Evolutionary conservation across 37 sponge, comb jelly and placozoan genomes (phyloP), one percentile per base, ranked within the genome.

Genomic region (Tethya wilhelma): DNA sequence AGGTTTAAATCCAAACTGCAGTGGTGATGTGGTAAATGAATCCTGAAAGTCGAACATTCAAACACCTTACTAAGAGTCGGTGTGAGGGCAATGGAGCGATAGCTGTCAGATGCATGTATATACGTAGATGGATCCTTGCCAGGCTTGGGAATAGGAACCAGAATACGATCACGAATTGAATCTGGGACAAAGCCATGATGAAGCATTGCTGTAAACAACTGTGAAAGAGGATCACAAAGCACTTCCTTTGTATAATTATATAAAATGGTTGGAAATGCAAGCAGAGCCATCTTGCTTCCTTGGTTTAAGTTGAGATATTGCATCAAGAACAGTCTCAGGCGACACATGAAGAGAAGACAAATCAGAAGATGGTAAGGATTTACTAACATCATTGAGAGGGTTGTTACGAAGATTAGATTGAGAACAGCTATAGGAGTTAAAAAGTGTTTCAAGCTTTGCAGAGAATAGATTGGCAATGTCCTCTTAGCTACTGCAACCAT

Each of bases 151-250:
- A 69, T 69, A 17, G 70, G 70, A 7, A 69, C 70, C 12, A 69
- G 43, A 42, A 69, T 38, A 40, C 70, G 41, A 42, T 69, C 42
- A 2, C 70, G 42, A 40, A 69, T 7, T 11, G 70, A 2, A 9
- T 23, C 4, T 1, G 70, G 70, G 2, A 69, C 11, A 3, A 29
- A 4, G 23, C 70, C 74, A 53, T 73, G 74, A 12, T 34, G 31
- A 25, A 56, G 74, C 57, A 73, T 5, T 20, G 77, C 41, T 60
- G 77, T 76, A 29, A 76, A 76, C 29, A 76, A 62, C 0, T 2
- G 4, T 40, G 64, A 42, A 17, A 76, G 64, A 62, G 34, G 23
- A 4, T 33, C 5, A 5, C 12, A 23, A 17, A 76, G 1, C 2
- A 37, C 38, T 7, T 42, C 3, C 12, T 42, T 14, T 23, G 77